Base-by-base conservation (phyloP, 2,797 vertebrate genomes). In the Meriones psammophilus region DNA sequence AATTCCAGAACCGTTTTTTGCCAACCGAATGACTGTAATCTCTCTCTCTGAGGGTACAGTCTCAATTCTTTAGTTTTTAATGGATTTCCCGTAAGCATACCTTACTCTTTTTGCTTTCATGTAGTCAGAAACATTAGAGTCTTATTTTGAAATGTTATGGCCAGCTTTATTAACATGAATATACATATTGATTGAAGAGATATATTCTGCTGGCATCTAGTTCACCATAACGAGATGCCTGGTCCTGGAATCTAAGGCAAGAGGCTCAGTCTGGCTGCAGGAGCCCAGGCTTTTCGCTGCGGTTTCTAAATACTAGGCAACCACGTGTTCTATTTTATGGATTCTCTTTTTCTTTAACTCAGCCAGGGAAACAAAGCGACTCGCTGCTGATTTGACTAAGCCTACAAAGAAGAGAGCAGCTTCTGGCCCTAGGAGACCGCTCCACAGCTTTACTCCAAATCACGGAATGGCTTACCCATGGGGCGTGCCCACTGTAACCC, bases 381-480 rank as follows among this genome's bases (percentile, higher is more conserved):
- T 62, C 66, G 20, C n/a, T 22, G 81, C 5, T 60, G 83, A 15
- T 95, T 87, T 88, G 58, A 80, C 33, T 91, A 73, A 24, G 89
- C 4, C 46, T 80, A 9, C 39, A 30, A 92, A 89, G 87, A 81
- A 85, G 54, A 69, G 17, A 86, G 5, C 54, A 95, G 83, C 50
- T 94, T 93, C 68, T 85, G 22, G 60, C 84, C 81, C 46, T n/a
- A 68, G 9, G 24, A 88, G 36, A 54, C 10, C 74, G 1, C 12
- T 89, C 85, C 24, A 36, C 74, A 66, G 92, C 18, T 73, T 80
- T 85, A n/a, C 3, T 36, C 15, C 28, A 5, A 36, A 26, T 83
- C 62, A n/a, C 71, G 39, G 30, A 66, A 76, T 71, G 9, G 64
- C 93, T 96, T 94, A 93, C 96, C 77, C 78, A 71, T 89, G 42